These are phyloP conservation scores for Lasaia peninsularis DNA, from an alignment of 1,140 invertebrate genomes.

Conservation along the genomic window DNA sequence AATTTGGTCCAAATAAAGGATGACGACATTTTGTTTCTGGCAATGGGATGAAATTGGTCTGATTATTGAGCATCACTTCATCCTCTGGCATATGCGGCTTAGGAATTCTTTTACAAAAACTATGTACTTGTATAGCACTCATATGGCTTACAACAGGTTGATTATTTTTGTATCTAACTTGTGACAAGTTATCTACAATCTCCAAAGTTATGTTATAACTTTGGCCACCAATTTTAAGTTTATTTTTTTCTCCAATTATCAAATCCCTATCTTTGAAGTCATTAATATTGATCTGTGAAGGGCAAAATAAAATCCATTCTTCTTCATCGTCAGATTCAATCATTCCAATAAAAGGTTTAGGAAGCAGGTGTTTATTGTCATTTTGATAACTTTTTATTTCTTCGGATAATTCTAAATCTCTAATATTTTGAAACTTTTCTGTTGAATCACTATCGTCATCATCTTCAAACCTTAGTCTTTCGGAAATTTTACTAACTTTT, in stretches of 20 bases:
- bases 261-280: slow-evolving; percentile 35
- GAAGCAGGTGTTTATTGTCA: slow-evolving; percentile 30
- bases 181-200: slow-evolving; percentile 16
- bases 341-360: slow-evolving; percentile 11
- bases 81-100: slow-evolving; percentile 45
- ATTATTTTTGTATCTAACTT: slow-evolving; percentile 8
- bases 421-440: background rate
- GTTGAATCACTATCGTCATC: background rate
- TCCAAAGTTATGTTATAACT: slow-evolving; percentile 39
- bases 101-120: slow-evolving; percentile 48
- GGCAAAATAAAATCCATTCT: slow-evolving; percentile 51
- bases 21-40: slow-evolving; percentile 60
- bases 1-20: slow-evolving; percentile 58
- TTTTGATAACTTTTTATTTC: slow-evolving; percentile 35
- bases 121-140: slow-evolving; percentile 31
- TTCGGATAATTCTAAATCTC: slow-evolving; percentile 15
- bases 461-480: slow-evolving; percentile 21
- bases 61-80: slow-evolving; percentile 36
- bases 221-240: slow-evolving; percentile 50
- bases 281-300: slow-evolving; percentile 37
- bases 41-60: slow-evolving; percentile 48
- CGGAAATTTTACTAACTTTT: slow-evolving; percentile 15
- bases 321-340: slow-evolving; percentile 46
- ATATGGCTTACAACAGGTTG: slow-evolving; percentile 33
- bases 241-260: slow-evolving; percentile 41